Conservation (phyloP, 2,888 invertebrate genomes). For the Incurvaria masculella region DNA sequence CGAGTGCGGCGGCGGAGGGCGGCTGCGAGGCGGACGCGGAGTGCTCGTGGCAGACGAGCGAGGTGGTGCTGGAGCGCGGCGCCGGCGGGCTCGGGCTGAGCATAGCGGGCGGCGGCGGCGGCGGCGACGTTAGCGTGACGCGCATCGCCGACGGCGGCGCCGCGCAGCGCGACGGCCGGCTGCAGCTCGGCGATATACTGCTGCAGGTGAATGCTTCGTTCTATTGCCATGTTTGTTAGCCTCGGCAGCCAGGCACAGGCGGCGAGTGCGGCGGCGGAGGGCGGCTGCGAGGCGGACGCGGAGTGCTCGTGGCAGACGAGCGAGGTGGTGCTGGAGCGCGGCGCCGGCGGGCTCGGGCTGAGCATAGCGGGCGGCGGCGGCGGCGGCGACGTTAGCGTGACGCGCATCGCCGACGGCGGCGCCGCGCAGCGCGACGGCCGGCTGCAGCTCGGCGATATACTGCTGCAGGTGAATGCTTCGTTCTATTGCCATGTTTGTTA, state of each 20-base stretch:
- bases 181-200: conserved; percentile 94
- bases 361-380: conserved; percentile 98
- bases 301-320: conserved; percentile 90
- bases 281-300: too few relatives aligned
- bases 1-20: too few relatives aligned
- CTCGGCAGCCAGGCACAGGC: too few relatives aligned
- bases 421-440: conserved; percentile 86
- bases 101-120: conserved; percentile 97
- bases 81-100: conserved; percentile 93
- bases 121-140: conserved; percentile 95
- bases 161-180: conserved; percentile 79
- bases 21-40: conserved; percentile 59
- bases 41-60: conserved; percentile 89
- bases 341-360: conserved; percentile 88
- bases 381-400: conserved; percentile 95
- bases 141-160: conserved; percentile 94
- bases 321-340: conserved; percentile 87
- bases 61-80: conserved; percentile 85
- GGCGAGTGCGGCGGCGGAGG: too few relatives aligned
- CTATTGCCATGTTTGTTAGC: too few relatives aligned
- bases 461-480: conserved; percentile 73
- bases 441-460: conserved; percentile 91
- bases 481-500: too few relatives aligned
- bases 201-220: too few relatives aligned
- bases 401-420: conserved; percentile 91